These are phyloP conservation scores for Scaptomyza hsui DNA, from an alignment of 1,140 invertebrate genomes.

Conservation along the genomic window DNA sequence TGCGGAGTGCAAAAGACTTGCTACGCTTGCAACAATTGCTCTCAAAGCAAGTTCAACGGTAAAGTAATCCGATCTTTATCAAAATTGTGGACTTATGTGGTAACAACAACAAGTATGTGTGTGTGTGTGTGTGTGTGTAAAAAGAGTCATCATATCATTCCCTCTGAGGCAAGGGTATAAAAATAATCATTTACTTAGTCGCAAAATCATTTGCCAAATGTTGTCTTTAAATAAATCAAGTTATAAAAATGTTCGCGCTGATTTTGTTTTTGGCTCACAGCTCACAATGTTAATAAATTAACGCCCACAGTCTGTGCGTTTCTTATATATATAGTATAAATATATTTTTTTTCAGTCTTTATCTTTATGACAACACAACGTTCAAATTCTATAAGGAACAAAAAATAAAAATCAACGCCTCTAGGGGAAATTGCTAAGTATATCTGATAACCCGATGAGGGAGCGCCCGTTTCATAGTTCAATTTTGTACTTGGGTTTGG, in stretches of 20 bases:
- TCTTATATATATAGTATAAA: slow-evolving; percentile 42
- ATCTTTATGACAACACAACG: slow-evolving; percentile 61
- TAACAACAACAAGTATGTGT: too few relatives aligned
- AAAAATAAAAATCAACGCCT: slow-evolving; percentile 58
- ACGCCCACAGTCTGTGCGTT: slow-evolving; percentile 57
- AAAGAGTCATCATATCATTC: slow-evolving; percentile 21
- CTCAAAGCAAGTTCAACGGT: neutral
- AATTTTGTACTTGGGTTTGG: slow-evolving; percentile 24
- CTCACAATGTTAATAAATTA: slow-evolving; percentile 71
- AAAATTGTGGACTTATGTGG: neutral
- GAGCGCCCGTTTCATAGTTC: slow-evolving; percentile 39
- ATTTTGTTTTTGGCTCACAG: slow-evolving; percentile 69
- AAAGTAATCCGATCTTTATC: slow-evolving; percentile 1
- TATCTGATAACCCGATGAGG: slow-evolving; percentile 54
- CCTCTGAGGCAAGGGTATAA: slow-evolving; percentile 16
- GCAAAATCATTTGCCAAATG: slow-evolving; percentile 60
- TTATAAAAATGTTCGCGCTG: slow-evolving; percentile 71
- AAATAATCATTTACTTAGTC: slow-evolving; percentile 48
- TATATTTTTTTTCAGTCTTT: slow-evolving; percentile 34
- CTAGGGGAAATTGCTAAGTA: slow-evolving; percentile 40
- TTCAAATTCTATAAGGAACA: slow-evolving; percentile 58
- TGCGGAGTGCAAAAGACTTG: neutral
- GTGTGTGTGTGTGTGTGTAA: too few relatives aligned
- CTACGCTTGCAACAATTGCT: neutral
- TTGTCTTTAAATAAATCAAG: slow-evolving; percentile 76